These are phyloP conservation scores for Callipepla californica DNA, from an alignment of 2,113 vertebrate species.

Conservation along the genomic window DNA sequence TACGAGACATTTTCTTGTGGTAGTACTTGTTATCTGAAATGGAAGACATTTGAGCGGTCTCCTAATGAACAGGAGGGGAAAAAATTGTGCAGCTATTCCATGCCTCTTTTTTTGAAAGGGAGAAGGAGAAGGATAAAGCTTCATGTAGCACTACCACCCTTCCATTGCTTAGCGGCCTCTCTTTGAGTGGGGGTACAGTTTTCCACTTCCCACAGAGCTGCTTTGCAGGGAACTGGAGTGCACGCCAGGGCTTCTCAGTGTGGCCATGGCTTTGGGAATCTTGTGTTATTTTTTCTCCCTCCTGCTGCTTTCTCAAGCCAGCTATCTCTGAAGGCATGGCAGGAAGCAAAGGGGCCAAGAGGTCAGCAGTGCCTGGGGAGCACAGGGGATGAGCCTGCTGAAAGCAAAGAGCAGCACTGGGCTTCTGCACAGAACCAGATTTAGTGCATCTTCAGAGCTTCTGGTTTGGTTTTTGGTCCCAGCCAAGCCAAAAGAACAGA, in stretches of 20 bases:
- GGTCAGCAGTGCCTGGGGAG: constrained; percentile 21
- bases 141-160: fast-evolving
- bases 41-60: not conserved
- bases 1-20: not conserved
- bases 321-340: constrained; percentile 35
- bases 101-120: not conserved
- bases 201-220: not conserved
- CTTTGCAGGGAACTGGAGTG: not conserved
- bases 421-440: not conserved
- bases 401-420: not conserved
- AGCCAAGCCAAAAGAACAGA: not conserved
- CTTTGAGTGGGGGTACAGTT: fast-evolving
- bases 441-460: not conserved
- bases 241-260: not conserved
- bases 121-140: not conserved
- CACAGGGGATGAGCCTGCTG: not conserved
- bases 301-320: constrained; percentile 20
- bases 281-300: not conserved
- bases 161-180: fast-evolving
- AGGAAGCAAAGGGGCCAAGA: constrained; percentile 45
- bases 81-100: not conserved
- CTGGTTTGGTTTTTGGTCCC: not conserved
- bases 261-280: not conserved
- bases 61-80: not conserved
- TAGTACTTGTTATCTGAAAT: not conserved